Conservation (phyloP, 2,113 vertebrate genomes). For the Guaruba guarouba region DNA sequence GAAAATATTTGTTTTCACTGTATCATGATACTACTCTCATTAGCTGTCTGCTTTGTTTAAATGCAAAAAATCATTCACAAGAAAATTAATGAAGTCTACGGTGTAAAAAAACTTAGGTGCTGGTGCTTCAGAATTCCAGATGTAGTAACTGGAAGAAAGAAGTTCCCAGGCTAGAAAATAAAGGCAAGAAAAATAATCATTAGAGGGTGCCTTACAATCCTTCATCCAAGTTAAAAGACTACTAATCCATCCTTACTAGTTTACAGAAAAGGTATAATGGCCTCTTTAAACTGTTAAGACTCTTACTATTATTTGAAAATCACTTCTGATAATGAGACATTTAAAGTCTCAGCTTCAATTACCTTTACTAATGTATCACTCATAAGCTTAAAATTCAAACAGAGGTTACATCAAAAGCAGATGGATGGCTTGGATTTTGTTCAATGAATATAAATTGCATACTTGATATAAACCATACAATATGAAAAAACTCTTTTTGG, state of each 20-base stretch:
- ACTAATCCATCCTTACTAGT: slow-evolving; percentile 46
- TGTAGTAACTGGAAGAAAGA: slow-evolving; percentile 88
- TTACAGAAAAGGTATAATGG: slow-evolving; percentile 49
- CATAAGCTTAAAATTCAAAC: slow-evolving; percentile 60
- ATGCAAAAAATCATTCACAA: not conserved
- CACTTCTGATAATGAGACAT: slow-evolving; percentile 45
- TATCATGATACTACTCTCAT: not conserved
- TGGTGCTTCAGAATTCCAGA: slow-evolving; percentile 92
- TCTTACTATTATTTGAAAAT: slow-evolving; percentile 59
- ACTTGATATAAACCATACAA: not conserved
- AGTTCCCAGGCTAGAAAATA: slow-evolving; percentile 83
- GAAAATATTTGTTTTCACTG: slow-evolving; percentile 40
- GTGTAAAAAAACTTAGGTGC: slow-evolving; percentile 80
- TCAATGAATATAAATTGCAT: slow-evolving; percentile 43
- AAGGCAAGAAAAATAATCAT: slow-evolving; percentile 27
- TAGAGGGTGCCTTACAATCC: not conserved
- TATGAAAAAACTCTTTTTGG: not conserved
- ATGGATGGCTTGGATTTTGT: slow-evolving; percentile 31
- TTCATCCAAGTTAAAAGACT: slow-evolving; percentile 31
- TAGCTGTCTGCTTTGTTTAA: slow-evolving; percentile 2
- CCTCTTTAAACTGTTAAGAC: slow-evolving; percentile 47
- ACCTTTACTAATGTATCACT: slow-evolving; percentile 50
- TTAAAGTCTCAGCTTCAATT: slow-evolving; percentile 59
- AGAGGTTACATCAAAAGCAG: slow-evolving; percentile 60
- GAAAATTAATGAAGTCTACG: slow-evolving; percentile 52